Base-by-base conservation (phyloP, 92 coral and sea anemone species). In the Palythoa caribaeorum region DNA sequence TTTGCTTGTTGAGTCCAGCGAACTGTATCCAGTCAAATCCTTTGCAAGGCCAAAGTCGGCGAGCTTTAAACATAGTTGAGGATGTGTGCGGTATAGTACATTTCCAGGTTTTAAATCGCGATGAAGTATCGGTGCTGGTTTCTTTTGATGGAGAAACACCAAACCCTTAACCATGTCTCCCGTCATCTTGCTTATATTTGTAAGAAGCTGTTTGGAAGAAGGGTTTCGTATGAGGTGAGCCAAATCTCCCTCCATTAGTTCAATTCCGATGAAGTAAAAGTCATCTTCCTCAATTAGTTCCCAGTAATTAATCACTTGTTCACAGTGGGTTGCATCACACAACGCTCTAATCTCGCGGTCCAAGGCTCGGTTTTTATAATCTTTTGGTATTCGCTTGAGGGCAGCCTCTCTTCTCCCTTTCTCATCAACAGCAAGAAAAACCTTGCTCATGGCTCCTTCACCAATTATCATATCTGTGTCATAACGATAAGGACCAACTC, bases 91-190 rank as follows among this genome's bases (percentile, higher is more conserved):
- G 88, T 87, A 94, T 15, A 94, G 88, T 11, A 94, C 88, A 75
- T 94, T 94, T 20, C 96, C 96, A 14, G 96, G 96, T 65, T 94
- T 94, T 47, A 94, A 90, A 62, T 94, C 96, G 38, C 96, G 91
- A 80, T 94, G 96, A 53, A 91, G 62, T 38, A 94, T 89, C 28
- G 83, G 52, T 37, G 71, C 83, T 57, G 71, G 71, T 5, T 79
- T 20, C n/a, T 72, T 37, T 10, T 83, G 35, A 66, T 94, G 96
- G 16, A 94, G 91, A 62, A 80, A 94, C 3, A 37, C 13, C 19
- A 94, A 73, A 17, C 96, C 96, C 12, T 90, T 53, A 38, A 89
- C 85, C 62, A 94, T 83, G 66, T 91, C 88, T 51, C 16, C 17
- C 1, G 85, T 87, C 21, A 90, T 76, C 74, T 90, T 75, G 39